Conservation (phyloP, 1,140 invertebrate species). For the Ceratosolen solmsi region DNA sequence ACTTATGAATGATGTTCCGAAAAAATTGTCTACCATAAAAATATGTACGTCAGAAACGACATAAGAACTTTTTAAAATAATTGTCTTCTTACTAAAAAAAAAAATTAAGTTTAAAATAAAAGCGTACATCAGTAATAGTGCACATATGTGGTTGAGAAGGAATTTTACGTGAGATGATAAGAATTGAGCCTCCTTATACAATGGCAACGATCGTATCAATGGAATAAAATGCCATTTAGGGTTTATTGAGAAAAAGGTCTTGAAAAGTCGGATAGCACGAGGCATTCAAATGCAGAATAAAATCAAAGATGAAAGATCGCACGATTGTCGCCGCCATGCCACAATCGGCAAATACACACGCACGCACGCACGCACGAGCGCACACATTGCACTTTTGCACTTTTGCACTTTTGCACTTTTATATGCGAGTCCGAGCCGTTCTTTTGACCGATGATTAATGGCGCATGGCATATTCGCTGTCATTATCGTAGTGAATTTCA, state of each 20-base stretch:
- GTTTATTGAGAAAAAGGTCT: not conserved
- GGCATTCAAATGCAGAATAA: not conserved
- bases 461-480: not conserved
- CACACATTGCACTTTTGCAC: not conserved
- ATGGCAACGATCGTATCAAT: not conserved
- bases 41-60: too few species aligned
- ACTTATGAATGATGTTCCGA: too few species aligned
- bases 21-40: too few species aligned
- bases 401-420: not conserved
- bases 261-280: not conserved
- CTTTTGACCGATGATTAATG: not conserved
- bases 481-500: constrained; percentile 22
- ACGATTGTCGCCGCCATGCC: not conserved
- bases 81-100: too few species aligned
- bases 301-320: not conserved
- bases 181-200: too few species aligned
- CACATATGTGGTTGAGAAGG: too few species aligned
- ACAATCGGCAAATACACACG: too few species aligned
- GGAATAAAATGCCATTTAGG: not conserved
- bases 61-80: too few species aligned
- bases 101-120: too few species aligned
- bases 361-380: too few species aligned
- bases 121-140: too few species aligned
- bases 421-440: constrained; percentile 12
- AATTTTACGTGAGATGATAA: too few species aligned